phyloP scores from a whole-genome alignment of 2,797 vertebrate species.

The Lindbergichthys nudifrons region DNA sequence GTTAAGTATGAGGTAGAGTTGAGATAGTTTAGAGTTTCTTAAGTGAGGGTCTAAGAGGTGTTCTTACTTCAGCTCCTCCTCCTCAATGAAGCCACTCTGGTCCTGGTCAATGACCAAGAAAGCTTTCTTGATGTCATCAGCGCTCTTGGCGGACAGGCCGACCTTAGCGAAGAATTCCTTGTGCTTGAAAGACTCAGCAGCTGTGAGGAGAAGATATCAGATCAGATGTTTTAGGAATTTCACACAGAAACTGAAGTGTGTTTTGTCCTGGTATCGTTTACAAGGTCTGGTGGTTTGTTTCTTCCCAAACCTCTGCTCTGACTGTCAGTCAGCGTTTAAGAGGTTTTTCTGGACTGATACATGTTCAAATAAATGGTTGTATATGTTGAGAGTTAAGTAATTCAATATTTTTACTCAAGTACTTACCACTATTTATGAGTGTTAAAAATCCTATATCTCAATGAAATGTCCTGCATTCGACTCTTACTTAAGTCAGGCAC shows the following conservation, averaged over 20 bases:
- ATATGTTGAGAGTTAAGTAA: neutral
- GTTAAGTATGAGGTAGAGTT: too few species aligned
- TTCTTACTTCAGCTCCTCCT: conserved; percentile 88
- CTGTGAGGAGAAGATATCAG: conserved; percentile 67
- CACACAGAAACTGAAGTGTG: neutral
- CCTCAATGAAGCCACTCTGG: conserved; percentile 89
- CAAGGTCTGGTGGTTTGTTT: neutral
- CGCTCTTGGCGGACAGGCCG: conserved; percentile 84
- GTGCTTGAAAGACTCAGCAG: conserved; percentile 87
- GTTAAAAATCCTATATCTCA: too few species aligned
- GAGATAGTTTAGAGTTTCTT: too few species aligned
- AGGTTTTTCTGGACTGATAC: neutral
- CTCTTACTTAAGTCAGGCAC: too few species aligned
- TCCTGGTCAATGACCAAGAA: conserved; percentile 90
- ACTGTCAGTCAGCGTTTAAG: conserved; percentile 2
- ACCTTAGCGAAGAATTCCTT: conserved; percentile 87
- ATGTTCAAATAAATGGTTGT: neutral
- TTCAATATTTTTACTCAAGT: too few species aligned
- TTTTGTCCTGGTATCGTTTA: neutral
- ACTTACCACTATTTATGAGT: too few species aligned
- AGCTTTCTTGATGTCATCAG: conserved; percentile 83
- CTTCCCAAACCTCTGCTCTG: neutral
- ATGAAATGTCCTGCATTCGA: too few species aligned
- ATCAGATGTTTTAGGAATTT: conserved; percentile 4
- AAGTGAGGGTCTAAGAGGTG: conserved; percentile 27